Conservation (phyloP, 2,888 invertebrate genomes). For the Aricia artaxerxes region DNA sequence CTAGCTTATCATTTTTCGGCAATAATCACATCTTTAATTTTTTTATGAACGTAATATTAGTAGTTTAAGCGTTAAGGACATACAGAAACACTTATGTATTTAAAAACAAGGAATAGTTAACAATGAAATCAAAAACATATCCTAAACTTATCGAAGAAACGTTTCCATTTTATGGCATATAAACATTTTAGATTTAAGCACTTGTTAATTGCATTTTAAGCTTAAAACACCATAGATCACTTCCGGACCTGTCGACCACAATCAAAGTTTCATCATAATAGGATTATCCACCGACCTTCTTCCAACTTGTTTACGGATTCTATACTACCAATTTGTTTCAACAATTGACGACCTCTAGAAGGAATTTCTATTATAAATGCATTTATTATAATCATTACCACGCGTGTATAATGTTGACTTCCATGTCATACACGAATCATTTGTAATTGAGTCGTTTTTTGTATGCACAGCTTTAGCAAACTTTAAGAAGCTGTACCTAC, state of each 20-base stretch:
- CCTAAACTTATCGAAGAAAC: no score
- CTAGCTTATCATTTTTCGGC: neutral
- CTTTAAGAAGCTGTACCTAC: neutral
- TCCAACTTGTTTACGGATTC: conserved; percentile 46
- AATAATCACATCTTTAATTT: neutral
- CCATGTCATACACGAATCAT: conserved; percentile 19
- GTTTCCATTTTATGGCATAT: neutral
- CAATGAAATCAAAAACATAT: no score
- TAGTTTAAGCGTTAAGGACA: no score
- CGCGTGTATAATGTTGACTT: conserved; percentile 22
- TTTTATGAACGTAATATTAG: neutral
- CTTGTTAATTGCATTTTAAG: neutral
- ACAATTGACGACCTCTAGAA: conserved; percentile 62
- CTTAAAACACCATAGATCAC: conserved; percentile 8
- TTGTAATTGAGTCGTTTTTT: conserved; percentile 16
- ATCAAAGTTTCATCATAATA: conserved; percentile 5
- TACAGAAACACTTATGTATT: no score
- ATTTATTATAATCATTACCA: conserved; percentile 51
- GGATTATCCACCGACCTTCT: conserved; percentile 42
- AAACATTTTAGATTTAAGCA: neutral
- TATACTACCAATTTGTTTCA: conserved; percentile 10
- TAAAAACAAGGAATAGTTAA: no score
- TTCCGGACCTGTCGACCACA: neutral
- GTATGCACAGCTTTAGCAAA: neutral
- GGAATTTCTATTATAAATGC: conserved; percentile 51